Conservation (phyloP, 2,888 invertebrate species). For the Cyclophora punctaria region DNA sequence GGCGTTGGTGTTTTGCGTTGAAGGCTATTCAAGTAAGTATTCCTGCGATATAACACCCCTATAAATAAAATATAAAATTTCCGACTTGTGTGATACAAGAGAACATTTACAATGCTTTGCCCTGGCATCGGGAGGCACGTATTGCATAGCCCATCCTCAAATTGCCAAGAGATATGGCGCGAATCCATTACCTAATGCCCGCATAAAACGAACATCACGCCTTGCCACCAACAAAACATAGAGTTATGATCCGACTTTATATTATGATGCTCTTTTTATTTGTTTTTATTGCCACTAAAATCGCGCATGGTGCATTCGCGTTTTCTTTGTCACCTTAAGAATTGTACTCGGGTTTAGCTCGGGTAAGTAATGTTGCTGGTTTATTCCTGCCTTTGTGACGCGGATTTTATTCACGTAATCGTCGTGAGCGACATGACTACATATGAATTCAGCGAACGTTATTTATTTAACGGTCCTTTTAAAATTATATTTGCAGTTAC, state of each 20-base stretch:
- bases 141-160: conserved; percentile 26
- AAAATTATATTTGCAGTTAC: no score
- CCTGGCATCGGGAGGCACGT: conserved; percentile 26
- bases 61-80: no score
- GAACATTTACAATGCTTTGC: conserved; percentile 9
- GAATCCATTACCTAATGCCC: conserved; percentile 65
- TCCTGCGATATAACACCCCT: no score
- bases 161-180: conserved; percentile 44
- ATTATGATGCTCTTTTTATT: conserved; percentile 56
- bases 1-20: conserved; percentile 48
- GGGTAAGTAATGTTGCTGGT: conserved; percentile 29
- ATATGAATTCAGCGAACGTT: no score
- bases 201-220: conserved; percentile 45
- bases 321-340: conserved; percentile 37
- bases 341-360: conserved; percentile 33
- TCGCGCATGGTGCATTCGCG: conserved; percentile 40
- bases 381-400: conserved; percentile 27
- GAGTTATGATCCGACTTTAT: conserved; percentile 58
- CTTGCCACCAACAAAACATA: conserved; percentile 55
- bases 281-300: conserved; percentile 58
- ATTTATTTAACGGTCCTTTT: no score
- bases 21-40: conserved; percentile 66
- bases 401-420: conserved; percentile 27
- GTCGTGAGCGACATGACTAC: no score
- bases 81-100: background rate